Conservation (phyloP, 2,888 invertebrate species). For the Ichneumoninae sp. region DNA sequence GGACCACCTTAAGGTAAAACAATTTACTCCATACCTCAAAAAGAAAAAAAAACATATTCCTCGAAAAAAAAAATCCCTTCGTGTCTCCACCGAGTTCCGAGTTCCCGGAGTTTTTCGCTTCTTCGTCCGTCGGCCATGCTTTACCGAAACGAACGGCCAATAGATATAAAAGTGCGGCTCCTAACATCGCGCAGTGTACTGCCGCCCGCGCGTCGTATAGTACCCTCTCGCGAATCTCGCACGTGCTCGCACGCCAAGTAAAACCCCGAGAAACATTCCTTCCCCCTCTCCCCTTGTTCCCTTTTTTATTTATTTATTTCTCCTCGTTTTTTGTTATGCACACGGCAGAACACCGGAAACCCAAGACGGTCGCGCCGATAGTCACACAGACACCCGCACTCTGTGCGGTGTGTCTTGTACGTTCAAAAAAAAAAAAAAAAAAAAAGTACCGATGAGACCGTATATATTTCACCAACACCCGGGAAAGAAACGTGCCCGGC, state of each 20-base stretch:
- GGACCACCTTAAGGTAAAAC: background rate
- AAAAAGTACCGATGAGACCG: constrained; percentile 5
- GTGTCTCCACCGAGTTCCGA: constrained; percentile 4
- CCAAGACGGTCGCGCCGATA: constrained; percentile 28
- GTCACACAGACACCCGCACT: constrained; percentile 38
- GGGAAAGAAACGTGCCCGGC: constrained; percentile 63
- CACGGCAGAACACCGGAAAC: background rate
- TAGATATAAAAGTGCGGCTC: constrained; percentile 49
- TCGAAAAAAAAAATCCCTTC: constrained; percentile 7
- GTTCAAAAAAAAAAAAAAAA: constrained; percentile 14
- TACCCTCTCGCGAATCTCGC: constrained; percentile 37
- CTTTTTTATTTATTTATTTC: constrained; percentile 1
- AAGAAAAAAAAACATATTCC: background rate
- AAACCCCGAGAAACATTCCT: constrained; percentile 31
- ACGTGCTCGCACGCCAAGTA: constrained; percentile 47
- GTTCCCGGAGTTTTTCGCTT: constrained; percentile 29
- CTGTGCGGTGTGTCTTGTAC: constrained; percentile 25
- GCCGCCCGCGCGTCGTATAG: constrained; percentile 6
- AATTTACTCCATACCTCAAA: background rate
- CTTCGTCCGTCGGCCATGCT: constrained; percentile 23
- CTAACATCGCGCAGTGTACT: constrained; percentile 17
- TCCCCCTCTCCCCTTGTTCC: background rate
- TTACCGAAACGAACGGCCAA: constrained; percentile 52
- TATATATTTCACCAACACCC: constrained; percentile 51
- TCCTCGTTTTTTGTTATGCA: background rate